Evolutionary conservation across 2,888 invertebrate genomes (phyloP).

Genomic region (Lepidochitona cinerea): DNA sequence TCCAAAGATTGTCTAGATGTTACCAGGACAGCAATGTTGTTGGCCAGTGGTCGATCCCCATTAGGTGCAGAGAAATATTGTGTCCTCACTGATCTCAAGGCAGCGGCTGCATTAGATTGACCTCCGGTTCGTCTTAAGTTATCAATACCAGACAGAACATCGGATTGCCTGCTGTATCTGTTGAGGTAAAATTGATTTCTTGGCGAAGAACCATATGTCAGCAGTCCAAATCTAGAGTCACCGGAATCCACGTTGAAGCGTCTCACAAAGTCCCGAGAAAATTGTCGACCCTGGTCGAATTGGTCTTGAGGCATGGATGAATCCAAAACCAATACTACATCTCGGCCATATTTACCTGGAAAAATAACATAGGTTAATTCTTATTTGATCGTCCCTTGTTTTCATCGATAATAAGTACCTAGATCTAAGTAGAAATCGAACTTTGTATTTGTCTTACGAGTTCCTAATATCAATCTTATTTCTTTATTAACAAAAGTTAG

Average conservation of each 20-base stretch:
- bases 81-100: slow-evolving; percentile 17
- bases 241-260: slow-evolving; percentile 49
- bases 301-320: slow-evolving; percentile 33
- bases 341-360: slow-evolving; percentile 25
- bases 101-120: neutral
- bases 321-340: slow-evolving; percentile 45
- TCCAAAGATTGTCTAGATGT: slow-evolving; percentile 37
- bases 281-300: slow-evolving; percentile 45
- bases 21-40: slow-evolving; percentile 50
- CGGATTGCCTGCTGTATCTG: neutral
- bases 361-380: no score
- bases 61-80: slow-evolving; percentile 41
- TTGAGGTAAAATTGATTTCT: slow-evolving; percentile 8
- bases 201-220: slow-evolving; percentile 37
- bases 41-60: slow-evolving; percentile 52
- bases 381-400: no score
- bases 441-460: no score
- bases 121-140: neutral
- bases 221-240: slow-evolving; percentile 48
- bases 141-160: neutral
- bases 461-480: no score
- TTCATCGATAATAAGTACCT: no score
- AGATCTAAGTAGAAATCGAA: no score
- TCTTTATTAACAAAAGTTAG: no score
- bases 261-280: slow-evolving; percentile 35